phyloP scores from a whole-genome alignment of 2,113 vertebrate species.

The Grus americana region DNA sequence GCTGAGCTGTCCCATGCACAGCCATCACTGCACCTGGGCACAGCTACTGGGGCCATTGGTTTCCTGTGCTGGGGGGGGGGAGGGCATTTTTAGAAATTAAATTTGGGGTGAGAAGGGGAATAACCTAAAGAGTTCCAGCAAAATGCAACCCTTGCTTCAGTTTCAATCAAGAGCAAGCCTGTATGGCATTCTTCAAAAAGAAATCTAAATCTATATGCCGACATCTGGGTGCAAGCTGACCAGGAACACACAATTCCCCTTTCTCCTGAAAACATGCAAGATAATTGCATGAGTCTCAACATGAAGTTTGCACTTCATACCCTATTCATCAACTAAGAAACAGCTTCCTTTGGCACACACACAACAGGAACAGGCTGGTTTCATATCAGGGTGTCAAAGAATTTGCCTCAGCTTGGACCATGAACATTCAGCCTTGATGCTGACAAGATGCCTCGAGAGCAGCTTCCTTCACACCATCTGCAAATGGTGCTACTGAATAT shows the following conservation, averaged over 20 bases:
- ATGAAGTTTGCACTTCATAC: conserved; percentile 14
- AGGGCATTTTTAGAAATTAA: not conserved
- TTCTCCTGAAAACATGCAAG: not conserved
- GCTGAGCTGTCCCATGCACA: not conserved
- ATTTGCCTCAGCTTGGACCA: not conserved
- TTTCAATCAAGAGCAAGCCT: not conserved
- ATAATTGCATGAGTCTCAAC: not conserved
- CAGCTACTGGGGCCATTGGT: not conserved
- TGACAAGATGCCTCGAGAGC: not conserved
- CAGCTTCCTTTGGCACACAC: not conserved
- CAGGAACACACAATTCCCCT: not conserved
- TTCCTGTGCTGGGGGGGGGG: not conserved
- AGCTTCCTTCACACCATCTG: conserved; percentile 18
- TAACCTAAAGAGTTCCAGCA: not conserved
- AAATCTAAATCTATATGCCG: not conserved
- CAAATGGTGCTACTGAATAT: not conserved
- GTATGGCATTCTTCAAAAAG: not conserved
- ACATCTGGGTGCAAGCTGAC: not conserved
- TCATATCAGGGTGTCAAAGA: not conserved
- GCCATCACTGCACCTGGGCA: accelerated
- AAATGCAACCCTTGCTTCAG: not conserved
- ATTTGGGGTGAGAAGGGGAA: not conserved
- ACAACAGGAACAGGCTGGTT: conserved; percentile 11
- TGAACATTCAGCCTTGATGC: not conserved
- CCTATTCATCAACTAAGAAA: not conserved